Evolutionary conservation across 2,113 vertebrate species (phyloP), one percentile per base, ranked within the genome.

Genomic region (Cettia cetti): DNA sequence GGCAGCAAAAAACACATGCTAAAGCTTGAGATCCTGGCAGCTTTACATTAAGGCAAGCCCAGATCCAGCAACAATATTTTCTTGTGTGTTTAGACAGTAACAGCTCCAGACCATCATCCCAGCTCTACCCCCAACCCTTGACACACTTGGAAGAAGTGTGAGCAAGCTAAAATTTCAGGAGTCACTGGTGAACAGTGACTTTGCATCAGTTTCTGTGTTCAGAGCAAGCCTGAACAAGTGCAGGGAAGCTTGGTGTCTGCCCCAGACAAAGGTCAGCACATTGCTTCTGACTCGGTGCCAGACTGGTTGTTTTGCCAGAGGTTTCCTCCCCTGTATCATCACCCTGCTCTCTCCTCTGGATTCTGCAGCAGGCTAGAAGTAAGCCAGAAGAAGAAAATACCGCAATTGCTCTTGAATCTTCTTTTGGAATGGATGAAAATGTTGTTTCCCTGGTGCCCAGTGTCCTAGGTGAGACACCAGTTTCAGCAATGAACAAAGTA

Each of bases 391-490:
- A 72, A 45, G 21, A 52, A 15, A 57, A 81, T 37, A 28, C 3
- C 0, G 0, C 30, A 59, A 12, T 64, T 4, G 1, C 26, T 60
- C 47, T 75, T 76, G 60, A 82, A 84, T 59, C 31, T 80, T 56
- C 24, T 86, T 86, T 61, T 66, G 50, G 76, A 84, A 50, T 2
- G 1, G 44, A 74, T 2, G 1, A 56, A 94, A 74, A 23, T 1
- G 22, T 61, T 83, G 39, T 76, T 89, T 81, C 79, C 27, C 16
- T 56, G 37, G 65, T 95, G 79, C 53, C 65, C 37, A 6, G 40
- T 78, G 24, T 89, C 64, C 63, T 82, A 92, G 77, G 74, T 95
- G 77, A 90, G 59, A 66, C 72, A 80, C 17, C 28, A 61, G 53
- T 76, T 93, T 76, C 49, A 68, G 56, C 71, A 63, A 8, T 45